Evolutionary conservation across 1,140 invertebrate species (phyloP), one percentile per base, ranked within the genome.

Genomic region (Drosophila sucinea): DNA sequence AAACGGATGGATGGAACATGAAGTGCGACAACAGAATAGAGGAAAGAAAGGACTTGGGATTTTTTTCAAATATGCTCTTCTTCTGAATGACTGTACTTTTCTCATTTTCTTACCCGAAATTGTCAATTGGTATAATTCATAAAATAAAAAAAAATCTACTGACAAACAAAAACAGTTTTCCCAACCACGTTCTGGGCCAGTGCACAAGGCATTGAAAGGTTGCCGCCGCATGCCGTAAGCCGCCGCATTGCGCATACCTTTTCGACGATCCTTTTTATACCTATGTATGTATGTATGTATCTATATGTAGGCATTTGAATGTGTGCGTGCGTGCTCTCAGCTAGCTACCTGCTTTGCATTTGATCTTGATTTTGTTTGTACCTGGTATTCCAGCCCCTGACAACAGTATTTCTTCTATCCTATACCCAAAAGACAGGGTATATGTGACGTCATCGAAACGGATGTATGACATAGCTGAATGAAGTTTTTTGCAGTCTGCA

Each of bases 141-240:
- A 89, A 70, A 73, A 64, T 55, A 70, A 27, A 25, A 51, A 51
- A 27, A 11, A 25, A 25, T 27, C 0, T 7, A 51, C 6, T 27
- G 17, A 47, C 17, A 47, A 47, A 27, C 23, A 74, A 84, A 82
- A 83, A 87, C 70, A 38, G 80, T 80, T 89, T 89, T 84, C 80
- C 84, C 84, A 83, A 84, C 79, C 84, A 83, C 84, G 83, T 84
- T 87, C 67, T 89, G 84, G 73, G 81, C 80, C 66, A 84, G 83
- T 89, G 83, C 83, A 89, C 72, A 70, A 60, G 35, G 33, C 67
- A 38, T 32, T 33, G 11, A n/a, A 32, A 32, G 27, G 17, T 17
- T 35, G 17, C 32, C 41, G 41, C 41, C 35, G 8, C 35, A 38
- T 38, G 35, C 35, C 41, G 41, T 47, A 47, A 17, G 44, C 44